Conservation (phyloP, 2,797 vertebrate genomes). For the Fundulus diaphanus region DNA sequence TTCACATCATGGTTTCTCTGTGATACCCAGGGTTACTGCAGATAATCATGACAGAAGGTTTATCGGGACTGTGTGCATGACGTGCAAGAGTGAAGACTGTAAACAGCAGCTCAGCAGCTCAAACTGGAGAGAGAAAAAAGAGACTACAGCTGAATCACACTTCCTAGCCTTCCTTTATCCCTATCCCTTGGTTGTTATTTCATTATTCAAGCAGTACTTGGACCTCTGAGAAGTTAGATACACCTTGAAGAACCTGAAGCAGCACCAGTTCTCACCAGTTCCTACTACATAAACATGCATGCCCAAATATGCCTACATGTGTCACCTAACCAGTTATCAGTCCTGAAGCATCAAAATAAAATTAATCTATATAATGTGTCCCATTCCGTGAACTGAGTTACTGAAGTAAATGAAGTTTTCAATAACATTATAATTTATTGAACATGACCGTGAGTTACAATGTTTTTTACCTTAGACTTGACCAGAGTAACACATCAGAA, state of each 20-base stretch:
- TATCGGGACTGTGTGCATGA: constrained; percentile 3
- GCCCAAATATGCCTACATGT: neutral
- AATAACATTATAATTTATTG: neutral
- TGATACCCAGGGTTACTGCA: neutral
- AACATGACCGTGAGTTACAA: neutral
- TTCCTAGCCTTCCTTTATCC: neutral
- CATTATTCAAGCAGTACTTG: neutral
- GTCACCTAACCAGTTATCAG: too few relatives aligned
- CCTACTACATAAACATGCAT: neutral
- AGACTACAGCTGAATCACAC: neutral
- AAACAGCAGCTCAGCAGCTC: constrained; percentile 27
- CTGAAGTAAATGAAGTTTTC: neutral
- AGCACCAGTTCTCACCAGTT: neutral
- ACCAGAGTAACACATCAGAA: too few relatives aligned
- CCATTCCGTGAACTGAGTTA: neutral
- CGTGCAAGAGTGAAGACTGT: constrained; percentile 23
- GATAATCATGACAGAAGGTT: constrained; percentile 12
- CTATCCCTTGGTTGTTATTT: neutral
- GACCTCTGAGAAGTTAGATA: neutral
- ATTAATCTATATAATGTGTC: neutral
- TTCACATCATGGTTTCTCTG: neutral
- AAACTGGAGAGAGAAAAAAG: constrained; percentile 5
- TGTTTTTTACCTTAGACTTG: too few relatives aligned
- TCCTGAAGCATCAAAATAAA: neutral
- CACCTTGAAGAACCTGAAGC: neutral